These are phyloP conservation scores for Cantharis lateralis DNA, from an alignment of 2,888 invertebrate species.

Conservation along the genomic window DNA sequence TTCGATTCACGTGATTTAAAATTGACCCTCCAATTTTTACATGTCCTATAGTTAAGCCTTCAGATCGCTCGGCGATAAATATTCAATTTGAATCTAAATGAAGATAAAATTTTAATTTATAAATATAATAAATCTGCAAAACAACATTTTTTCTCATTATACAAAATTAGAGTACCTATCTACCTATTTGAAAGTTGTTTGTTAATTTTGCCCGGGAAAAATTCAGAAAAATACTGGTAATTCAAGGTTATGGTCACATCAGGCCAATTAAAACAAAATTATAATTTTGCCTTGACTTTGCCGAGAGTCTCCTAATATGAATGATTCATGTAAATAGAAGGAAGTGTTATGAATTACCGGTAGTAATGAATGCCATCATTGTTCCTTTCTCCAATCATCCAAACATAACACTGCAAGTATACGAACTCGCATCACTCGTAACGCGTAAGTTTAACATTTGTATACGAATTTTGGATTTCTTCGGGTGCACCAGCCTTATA, in stretches of 20 bases:
- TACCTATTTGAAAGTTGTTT: background rate
- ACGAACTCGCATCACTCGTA: background rate
- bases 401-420: background rate
- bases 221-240: background rate
- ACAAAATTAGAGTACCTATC: background rate
- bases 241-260: background rate
- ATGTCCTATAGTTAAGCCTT: background rate
- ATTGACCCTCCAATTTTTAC: background rate
- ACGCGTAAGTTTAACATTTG: background rate
- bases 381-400: background rate
- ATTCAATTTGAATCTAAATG: background rate
- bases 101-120: background rate
- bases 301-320: background rate
- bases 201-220: no score
- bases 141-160: no score
- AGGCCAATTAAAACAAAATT: background rate
- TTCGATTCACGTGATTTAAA: background rate
- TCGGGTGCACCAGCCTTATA: background rate
- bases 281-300: conserved; percentile 2
- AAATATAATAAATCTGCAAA: background rate
- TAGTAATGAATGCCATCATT: background rate
- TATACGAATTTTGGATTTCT: background rate
- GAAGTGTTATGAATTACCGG: background rate
- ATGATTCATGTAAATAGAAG: conserved; percentile 2
- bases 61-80: background rate